These are phyloP conservation scores for Thunnus albacares DNA, from an alignment of 2,797 vertebrate genomes.

Conservation along the genomic window DNA sequence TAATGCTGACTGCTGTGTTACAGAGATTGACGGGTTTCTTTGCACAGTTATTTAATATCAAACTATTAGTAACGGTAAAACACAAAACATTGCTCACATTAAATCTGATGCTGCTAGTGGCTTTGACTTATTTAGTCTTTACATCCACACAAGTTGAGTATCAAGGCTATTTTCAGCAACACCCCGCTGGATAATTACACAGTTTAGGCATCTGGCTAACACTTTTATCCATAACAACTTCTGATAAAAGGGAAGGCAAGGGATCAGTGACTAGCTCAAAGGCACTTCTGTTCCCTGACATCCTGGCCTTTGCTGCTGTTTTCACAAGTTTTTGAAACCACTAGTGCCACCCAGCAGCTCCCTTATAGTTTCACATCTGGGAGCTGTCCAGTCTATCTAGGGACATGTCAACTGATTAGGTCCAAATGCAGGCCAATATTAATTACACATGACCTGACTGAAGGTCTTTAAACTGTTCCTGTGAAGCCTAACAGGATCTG, in stretches of 20 bases:
- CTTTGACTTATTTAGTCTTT: constrained; percentile 28
- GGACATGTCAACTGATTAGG: not conserved
- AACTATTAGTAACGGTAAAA: not conserved
- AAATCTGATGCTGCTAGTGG: constrained; percentile 14
- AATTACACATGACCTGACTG: constrained; percentile 5
- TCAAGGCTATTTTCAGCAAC: constrained; percentile 24
- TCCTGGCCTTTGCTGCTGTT: constrained; percentile 15
- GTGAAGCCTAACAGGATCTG: not conserved
- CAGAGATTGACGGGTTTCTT: constrained; percentile 47
- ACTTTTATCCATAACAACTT: constrained; percentile 21
- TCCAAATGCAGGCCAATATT: not conserved
- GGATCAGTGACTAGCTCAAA: constrained; percentile 42
- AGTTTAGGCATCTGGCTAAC: constrained; percentile 19
- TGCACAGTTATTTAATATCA: constrained; percentile 41
- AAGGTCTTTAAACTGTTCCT: not conserved
- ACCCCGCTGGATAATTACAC: constrained; percentile 22
- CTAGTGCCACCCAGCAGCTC: not conserved
- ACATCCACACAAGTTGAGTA: constrained; percentile 12
- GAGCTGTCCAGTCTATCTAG: not conserved
- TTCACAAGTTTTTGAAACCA: constrained; percentile 18
- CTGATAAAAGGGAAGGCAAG: constrained; percentile 16
- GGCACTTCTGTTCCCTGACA: constrained; percentile 26
- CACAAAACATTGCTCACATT: constrained; percentile 20
- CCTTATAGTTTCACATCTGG: constrained; percentile 5
- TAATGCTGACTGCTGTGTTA: constrained; percentile 36